Percentiles rank a stretch among this genome's conserved stretches.
Evolutionary conservation across 1,140 invertebrate species (phyloP).

Genomic region (Papilio dardanus): DNA sequence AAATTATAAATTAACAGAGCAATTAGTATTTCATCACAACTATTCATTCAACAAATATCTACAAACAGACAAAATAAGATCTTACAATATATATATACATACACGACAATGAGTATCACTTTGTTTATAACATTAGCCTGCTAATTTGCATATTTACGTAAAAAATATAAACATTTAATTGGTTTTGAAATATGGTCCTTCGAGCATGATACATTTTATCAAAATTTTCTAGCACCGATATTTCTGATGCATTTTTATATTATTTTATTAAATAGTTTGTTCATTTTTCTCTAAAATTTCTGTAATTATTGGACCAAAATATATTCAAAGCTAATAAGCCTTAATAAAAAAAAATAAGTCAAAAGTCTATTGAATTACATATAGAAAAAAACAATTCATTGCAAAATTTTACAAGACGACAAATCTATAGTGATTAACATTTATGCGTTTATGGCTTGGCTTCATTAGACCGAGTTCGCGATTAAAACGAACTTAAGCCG

Average conservation of each 20-base stretch:
- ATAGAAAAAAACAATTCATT: no score
- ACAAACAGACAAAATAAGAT: not conserved
- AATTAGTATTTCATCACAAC: not conserved
- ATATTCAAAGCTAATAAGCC: no score
- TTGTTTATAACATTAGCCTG: not conserved
- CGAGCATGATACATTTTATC: slow-evolving; percentile 3
- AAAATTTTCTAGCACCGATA: not conserved
- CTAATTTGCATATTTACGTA: not conserved
- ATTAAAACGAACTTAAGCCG: no score
- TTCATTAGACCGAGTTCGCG: no score
- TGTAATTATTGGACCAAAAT: no score
- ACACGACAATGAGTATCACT: slow-evolving; percentile 4
- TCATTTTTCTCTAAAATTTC: not conserved
- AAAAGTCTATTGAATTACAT: no score
- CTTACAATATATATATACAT: not conserved
- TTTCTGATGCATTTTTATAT: not conserved
- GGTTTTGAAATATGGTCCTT: not conserved
- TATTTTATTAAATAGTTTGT: not conserved
- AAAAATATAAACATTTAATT: not conserved
- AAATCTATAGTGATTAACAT: not conserved
- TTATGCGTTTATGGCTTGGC: not conserved
- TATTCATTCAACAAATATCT: not conserved
- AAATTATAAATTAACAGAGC: not conserved
- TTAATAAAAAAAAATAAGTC: no score
- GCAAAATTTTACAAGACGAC: no score